A percentile compares a stretch with the other conserved stretches of the same genome.
These are phyloP conservation scores for Drosophila koepferae DNA, from an alignment of 2,888 invertebrate species.

Conservation along the genomic window DNA sequence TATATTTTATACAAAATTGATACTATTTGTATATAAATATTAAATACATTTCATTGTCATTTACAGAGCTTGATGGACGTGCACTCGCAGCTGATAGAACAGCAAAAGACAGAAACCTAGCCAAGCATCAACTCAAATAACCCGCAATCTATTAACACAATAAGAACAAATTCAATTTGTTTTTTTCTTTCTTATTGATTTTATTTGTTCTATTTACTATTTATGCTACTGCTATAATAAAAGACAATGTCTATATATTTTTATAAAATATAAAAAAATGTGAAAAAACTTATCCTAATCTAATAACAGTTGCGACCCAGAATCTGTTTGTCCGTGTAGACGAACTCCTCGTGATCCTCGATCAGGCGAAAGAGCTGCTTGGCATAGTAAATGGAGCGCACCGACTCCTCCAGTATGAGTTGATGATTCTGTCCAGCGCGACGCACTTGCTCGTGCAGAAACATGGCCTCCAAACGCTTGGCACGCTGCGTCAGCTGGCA, in stretches of 20 bases:
- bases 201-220: slow-evolving; percentile 26
- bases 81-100: slow-evolving; percentile 92
- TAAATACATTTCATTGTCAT: neutral
- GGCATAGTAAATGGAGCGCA: slow-evolving; percentile 75
- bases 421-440: slow-evolving; percentile 56
- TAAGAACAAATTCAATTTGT: neutral
- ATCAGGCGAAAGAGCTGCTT: slow-evolving; percentile 67
- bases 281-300: neutral
- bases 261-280: neutral
- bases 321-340: slow-evolving; percentile 42
- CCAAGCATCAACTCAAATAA: neutral
- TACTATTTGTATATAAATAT: neutral
- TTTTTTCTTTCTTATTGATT: slow-evolving; percentile 6
- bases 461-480: slow-evolving; percentile 66
- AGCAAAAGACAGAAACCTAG: slow-evolving; percentile 35
- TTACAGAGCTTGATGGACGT: slow-evolving; percentile 92
- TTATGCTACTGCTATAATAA: slow-evolving; percentile 16
- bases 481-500: slow-evolving; percentile 67
- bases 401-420: slow-evolving; percentile 67
- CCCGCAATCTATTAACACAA: neutral
- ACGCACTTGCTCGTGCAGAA: slow-evolving; percentile 68
- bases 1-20: neutral
- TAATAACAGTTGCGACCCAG: slow-evolving; percentile 11
- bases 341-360: slow-evolving; percentile 57
- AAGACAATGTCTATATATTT: slow-evolving; percentile 16